Base-by-base conservation (phyloP, 1,140 invertebrate genomes). In the Coelopa frigida region DNA sequence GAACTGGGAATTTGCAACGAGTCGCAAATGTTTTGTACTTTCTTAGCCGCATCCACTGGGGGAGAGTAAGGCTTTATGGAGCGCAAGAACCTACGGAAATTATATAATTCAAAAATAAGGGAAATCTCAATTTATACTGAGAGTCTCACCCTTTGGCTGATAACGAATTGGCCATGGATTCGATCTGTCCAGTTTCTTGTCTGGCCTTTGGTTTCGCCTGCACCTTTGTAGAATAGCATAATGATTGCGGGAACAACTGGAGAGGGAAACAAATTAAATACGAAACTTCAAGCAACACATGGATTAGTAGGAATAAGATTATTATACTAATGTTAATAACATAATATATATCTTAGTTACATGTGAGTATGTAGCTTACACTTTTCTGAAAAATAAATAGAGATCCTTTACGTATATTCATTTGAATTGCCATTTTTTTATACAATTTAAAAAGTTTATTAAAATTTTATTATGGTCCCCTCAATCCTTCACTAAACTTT, bases 1-100 rank as follows among this genome's bases (percentile, higher is more conserved):
- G 50, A 50, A 6, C 32, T 44, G 12, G 51, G 38, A 6, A 47
- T 53, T 21, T 62, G 43, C 2, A 70, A 43, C 4, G 72, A 56
- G 17, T 74, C 52, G 48, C 78, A 82, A 33, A 90, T 74, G 45
- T 70, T 64, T 4, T 78, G 56, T 11, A 89, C 59, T 44, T 70
- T 76, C 11, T 77, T 68, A 2, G 73, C 70, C 8, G 79, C 76
- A 62, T 90, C 73, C 15, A 52, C 29, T 4, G 80, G 75, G n/a
- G 88, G 86, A 1, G 73, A 52, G 62, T 92, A 93, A 5, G 78
- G 68, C 55, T 83, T 83, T 32, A 78, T 74, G n/a, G 83, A 75
- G 27, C 87, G 78, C 36, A 89, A 66, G 70, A 89, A 92, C 49
- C 88, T 91, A 54, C 39, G 78, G 76, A 48, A 38, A 33, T 14